Evolutionary conservation across 2,113 vertebrate genomes (phyloP).

Genomic region (Podarcis raffonei): DNA sequence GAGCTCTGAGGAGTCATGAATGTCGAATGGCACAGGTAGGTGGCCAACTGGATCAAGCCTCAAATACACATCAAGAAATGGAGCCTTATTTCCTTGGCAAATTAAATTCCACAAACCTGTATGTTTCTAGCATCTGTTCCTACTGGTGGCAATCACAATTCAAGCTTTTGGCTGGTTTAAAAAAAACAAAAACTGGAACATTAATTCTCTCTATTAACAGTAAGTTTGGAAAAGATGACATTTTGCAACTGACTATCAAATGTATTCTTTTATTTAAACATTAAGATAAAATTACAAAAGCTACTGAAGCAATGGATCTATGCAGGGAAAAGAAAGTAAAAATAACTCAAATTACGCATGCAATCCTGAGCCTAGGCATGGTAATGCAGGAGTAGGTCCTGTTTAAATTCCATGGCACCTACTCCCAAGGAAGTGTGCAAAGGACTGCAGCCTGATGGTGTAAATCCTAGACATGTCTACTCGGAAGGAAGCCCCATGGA

Average conservation of each 20-base stretch:
- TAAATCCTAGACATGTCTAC: not conserved
- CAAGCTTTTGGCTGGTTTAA: not conserved
- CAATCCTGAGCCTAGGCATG: not conserved
- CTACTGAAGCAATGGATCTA: constrained; percentile 72
- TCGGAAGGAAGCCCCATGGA: not conserved
- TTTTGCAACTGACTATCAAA: constrained; percentile 52
- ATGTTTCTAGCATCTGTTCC: not conserved
- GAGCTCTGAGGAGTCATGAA: no score
- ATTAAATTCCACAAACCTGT: no score
- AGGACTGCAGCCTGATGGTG: not conserved
- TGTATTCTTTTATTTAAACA: constrained; percentile 75
- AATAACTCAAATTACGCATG: constrained; percentile 54
- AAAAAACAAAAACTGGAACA: not conserved
- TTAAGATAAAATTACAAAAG: constrained; percentile 81
- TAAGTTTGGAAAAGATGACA: constrained; percentile 49
- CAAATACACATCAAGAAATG: no score
- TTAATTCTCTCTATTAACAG: constrained; percentile 8
- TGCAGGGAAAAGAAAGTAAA: constrained; percentile 63
- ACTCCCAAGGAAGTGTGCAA: not conserved
- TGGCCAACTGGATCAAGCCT: no score
- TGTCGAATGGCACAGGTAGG: no score
- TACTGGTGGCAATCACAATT: not conserved
- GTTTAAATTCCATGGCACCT: not conserved
- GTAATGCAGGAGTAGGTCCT: not conserved
- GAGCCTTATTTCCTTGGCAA: no score